Evolutionary conservation across 2,113 vertebrate species (phyloP).

Genomic region (Okapia johnstoni): DNA sequence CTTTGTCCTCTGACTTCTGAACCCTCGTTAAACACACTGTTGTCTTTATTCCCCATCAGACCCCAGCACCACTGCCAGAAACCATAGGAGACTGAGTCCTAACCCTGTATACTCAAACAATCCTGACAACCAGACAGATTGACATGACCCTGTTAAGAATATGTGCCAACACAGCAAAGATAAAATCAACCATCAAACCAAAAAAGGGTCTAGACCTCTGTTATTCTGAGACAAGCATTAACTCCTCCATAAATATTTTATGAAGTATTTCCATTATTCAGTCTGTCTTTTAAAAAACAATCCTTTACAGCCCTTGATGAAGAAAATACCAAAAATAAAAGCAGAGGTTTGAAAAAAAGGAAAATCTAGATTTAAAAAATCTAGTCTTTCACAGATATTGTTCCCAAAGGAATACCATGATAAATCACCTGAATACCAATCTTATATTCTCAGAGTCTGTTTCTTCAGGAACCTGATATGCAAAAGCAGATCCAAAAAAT

Average conservation of each 20-base stretch:
- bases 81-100: background rate
- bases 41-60: background rate
- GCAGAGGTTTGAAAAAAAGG: background rate
- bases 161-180: background rate
- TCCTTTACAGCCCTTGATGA: background rate
- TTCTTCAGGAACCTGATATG: background rate
- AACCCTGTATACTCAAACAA: background rate
- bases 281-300: background rate
- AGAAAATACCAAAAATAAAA: background rate
- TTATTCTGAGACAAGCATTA: background rate
- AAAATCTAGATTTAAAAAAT: background rate
- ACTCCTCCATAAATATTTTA: background rate
- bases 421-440: background rate
- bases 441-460: background rate
- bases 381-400: background rate
- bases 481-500: background rate
- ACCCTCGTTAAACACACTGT: background rate
- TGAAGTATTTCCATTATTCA: background rate
- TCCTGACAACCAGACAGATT: background rate
- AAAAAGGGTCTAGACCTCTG: background rate
- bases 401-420: background rate
- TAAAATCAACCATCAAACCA: background rate
- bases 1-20: background rate
- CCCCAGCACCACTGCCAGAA: background rate
- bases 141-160: background rate